Conservation (phyloP, 2,888 invertebrate genomes). For the Drepanosiphum platanoidis region DNA sequence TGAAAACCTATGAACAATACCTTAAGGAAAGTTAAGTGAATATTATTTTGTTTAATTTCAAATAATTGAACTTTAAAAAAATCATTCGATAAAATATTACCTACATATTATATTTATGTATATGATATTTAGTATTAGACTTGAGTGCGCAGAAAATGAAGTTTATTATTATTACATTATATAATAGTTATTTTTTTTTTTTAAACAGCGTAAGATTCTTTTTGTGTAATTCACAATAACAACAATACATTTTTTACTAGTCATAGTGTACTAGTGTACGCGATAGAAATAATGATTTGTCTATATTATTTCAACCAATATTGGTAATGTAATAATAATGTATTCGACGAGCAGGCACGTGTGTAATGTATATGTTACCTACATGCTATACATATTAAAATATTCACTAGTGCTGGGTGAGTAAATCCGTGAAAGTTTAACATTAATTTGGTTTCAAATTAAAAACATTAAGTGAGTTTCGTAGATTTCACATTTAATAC, state of each 20-base stretch:
- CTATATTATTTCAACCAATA: not conserved
- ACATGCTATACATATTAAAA: constrained; percentile 29
- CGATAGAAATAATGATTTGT: not conserved
- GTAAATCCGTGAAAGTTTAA: constrained; percentile 28
- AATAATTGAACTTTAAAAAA: too few species aligned
- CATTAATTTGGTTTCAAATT: constrained; percentile 40
- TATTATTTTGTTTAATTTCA: too few species aligned
- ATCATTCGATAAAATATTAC: too few species aligned
- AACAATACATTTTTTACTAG: not conserved
- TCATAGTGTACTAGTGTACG: not conserved
- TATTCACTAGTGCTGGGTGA: not conserved
- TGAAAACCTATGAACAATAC: too few species aligned
- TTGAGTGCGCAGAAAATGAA: too few species aligned
- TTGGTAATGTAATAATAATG: not conserved
- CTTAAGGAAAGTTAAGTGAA: too few species aligned
- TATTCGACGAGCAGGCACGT: not conserved
- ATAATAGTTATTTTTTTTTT: too few species aligned
- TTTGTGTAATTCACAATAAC: not conserved
- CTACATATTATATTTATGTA: too few species aligned
- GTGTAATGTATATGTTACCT: not conserved
- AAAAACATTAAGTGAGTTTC: constrained; percentile 31
- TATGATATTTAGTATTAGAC: too few species aligned
- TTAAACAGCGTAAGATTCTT: too few species aligned
- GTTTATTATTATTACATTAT: too few species aligned
- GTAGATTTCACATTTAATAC: constrained; percentile 38